Evolutionary conservation across 2,113 vertebrate genomes (phyloP), one percentile per base, ranked within the genome.

Genomic region (Erythrocercus mccallii): DNA sequence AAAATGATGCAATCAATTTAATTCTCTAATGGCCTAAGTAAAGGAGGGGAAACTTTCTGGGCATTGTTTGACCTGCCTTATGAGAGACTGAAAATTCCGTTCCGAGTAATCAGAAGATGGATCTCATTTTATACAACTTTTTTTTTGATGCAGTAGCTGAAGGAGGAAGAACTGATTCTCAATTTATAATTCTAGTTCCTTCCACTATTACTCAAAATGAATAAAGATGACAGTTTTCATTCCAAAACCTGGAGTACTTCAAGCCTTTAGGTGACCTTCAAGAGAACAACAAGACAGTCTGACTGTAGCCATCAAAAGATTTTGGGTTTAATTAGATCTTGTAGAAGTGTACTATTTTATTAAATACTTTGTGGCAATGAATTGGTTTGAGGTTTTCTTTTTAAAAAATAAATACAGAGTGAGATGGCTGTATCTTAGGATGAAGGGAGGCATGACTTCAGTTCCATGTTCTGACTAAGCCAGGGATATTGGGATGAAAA

Each of bases 1-100:
- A 92, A 96, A 95, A 90, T 85, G 92, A 88, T 83, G 83, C 86
- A 91, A 88, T 87, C 83, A 92, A 94, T 91, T 94, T 92, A 93
- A 94, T 95, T 88, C 88, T 94, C 92, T 92, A 91, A 86, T 86
- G 64, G 93, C 68, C 72, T 86, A 93, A 86, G 56, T 68, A 93
- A 90, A 95, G 82, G 45, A 92, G 42, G 62, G 58, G 56, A 95
- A 97, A 93, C 84, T 95, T 95, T 94, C 88, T 95, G 86, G 73
- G 88, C 69, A 71, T 94, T 95, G 72, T 91, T 88, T 92, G 90
- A 94, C 86, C 83, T 84, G 78, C 48, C 57, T 94, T 88, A 58
- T 11, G 64, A 95, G 70, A 81, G 72, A 48, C 65, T 88, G 77
- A 86, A 92, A 88, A 82, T 33, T 77, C 82, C 79, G 37, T 81